These are phyloP conservation scores for Chymomyza fuscimana DNA, from an alignment of 2,888 invertebrate species.

Conservation along the genomic window DNA sequence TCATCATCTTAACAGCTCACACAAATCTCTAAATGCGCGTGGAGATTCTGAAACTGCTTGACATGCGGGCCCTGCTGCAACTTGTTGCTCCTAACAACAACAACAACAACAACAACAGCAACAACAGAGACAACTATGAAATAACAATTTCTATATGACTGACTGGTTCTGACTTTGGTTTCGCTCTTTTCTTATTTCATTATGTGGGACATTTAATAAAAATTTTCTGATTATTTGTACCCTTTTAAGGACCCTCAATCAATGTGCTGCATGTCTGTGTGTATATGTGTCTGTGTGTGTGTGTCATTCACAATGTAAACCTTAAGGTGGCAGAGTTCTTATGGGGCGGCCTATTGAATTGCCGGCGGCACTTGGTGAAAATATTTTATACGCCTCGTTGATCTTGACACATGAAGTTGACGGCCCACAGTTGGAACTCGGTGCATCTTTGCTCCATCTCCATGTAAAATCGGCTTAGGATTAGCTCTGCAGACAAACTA, in stretches of 20 bases:
- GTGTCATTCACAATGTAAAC: constrained; percentile 47
- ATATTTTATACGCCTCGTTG: constrained; percentile 64
- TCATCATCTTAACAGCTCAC: constrained; percentile 47
- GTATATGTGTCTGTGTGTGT: constrained; percentile 3
- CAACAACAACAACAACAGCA: background rate
- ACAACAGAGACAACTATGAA: constrained; percentile 45
- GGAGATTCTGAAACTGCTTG: constrained; percentile 5
- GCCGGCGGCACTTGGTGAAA: constrained; percentile 61
- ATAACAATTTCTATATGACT: constrained; percentile 40
- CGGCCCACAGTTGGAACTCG: background rate
- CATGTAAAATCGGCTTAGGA: constrained; percentile 6
- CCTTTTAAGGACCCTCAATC: constrained; percentile 77
- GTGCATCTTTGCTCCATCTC: background rate
- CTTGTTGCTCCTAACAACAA: background rate
- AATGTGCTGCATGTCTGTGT: constrained; percentile 34
- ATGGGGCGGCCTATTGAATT: constrained; percentile 20
- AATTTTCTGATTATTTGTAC: constrained; percentile 70
- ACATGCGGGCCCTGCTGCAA: constrained; percentile 26
- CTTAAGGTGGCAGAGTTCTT: constrained; percentile 41
- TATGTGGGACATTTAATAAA: constrained; percentile 70
- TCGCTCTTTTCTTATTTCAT: constrained; percentile 42
- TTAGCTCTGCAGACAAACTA: constrained; percentile 9
- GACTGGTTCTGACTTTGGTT: constrained; percentile 19
- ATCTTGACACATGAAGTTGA: constrained; percentile 44
- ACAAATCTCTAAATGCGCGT: constrained; percentile 9